Evolutionary conservation across 2,797 vertebrate species (phyloP).

Genomic region (Mallotus villosus): DNA sequence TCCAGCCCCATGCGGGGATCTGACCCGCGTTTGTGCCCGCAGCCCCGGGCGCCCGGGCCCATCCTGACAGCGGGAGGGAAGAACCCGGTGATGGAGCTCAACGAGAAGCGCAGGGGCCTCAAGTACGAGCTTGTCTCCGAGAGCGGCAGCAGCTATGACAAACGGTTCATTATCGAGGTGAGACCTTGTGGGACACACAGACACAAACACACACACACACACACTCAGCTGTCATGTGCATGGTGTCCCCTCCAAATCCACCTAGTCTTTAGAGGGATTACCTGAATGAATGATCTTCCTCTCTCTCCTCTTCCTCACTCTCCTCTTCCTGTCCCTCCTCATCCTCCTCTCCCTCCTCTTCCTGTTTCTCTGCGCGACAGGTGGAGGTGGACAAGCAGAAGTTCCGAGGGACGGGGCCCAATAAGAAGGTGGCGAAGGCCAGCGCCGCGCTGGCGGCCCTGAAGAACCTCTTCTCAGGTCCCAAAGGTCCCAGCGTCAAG

Average conservation of each 20-base stretch:
- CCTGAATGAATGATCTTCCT: background rate
- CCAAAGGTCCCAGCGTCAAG: conserved; percentile 83
- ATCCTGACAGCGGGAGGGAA: conserved; percentile 92
- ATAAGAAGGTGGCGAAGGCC: conserved; percentile 94
- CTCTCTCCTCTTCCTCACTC: no score
- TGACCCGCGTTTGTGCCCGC: conserved; percentile 25
- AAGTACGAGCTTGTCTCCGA: conserved; percentile 92
- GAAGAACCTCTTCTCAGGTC: conserved; percentile 87
- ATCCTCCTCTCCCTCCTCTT: background rate
- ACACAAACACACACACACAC: background rate
- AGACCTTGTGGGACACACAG: conserved; percentile 21
- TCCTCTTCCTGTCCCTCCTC: no score
- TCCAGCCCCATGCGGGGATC: background rate
- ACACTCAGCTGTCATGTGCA: background rate
- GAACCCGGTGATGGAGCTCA: conserved; percentile 95
- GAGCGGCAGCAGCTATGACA: conserved; percentile 90
- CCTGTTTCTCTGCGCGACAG: conserved; percentile 56
- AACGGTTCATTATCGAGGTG: conserved; percentile 93
- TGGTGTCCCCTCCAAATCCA: background rate
- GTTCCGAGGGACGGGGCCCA: conserved; percentile 90
- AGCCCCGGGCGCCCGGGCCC: conserved; percentile 91
- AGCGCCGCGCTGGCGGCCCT: conserved; percentile 90
- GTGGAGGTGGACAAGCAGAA: conserved; percentile 93
- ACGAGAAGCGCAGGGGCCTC: conserved; percentile 90
- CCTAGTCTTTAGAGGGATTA: background rate